Base-by-base conservation (phyloP, 2,888 invertebrate genomes). In the Hoplodrina blanda region DNA sequence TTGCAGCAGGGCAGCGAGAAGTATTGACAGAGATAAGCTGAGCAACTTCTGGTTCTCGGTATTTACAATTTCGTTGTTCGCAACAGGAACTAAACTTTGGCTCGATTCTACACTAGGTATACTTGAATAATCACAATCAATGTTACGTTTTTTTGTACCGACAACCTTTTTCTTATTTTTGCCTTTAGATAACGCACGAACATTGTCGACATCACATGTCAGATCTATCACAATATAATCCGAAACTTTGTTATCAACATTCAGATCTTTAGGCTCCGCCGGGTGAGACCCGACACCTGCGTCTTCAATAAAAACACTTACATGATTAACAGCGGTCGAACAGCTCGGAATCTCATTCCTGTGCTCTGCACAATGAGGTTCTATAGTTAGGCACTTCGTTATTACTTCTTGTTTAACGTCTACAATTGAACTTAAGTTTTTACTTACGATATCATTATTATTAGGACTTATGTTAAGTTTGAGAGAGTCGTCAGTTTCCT, bases 1-100 rank as follows among this genome's bases (percentile, higher is more conserved):
- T 90, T 97, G 97, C 49, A 97, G 85, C 84, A 97, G 88, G 41
- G 97, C 97, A 25, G 97, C 97, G 59, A 97, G 92, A 19, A 97
- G 91, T 79, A 97, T 94, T 57, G 97, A 97, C 49, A 97, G 88
- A 25, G 97, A 97, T 65, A 97, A 89, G 78, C 97, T 97, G 60
- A 97, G 96, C 83, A 97, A 88, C 89, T 96, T 96, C 85, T 95
- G 94, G 81, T 91, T 94, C 81, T 96, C 96, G 8, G 92, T 91
- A 77, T 89, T 90, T 59, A 90, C 96, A 62, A 96, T 85, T 89
- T 94, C 95, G 86, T 95, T 96, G 90, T 92, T 93, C 71, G 78
- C 82, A 75, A 95, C 93, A 91, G 95, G 95, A 92, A 96, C 94
- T 92, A 95, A 91, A 90, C 91, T 91, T 90, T 91, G 90, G 88